Conservation (phyloP, 1,140 invertebrate species). For the Eubasilissa regina region DNA sequence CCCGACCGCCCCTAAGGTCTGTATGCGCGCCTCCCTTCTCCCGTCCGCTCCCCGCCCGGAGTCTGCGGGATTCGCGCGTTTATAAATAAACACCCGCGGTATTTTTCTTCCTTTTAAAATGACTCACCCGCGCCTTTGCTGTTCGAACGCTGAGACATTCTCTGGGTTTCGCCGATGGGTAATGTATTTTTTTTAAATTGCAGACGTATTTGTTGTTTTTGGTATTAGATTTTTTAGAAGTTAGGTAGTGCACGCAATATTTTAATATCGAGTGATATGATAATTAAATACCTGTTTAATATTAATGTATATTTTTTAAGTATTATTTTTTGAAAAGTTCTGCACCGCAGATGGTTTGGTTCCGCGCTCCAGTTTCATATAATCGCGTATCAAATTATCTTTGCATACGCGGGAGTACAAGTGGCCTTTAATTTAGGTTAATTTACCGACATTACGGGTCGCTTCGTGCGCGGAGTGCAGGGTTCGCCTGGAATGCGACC, state of each 20-base stretch:
- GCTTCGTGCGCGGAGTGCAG: constrained; percentile 33
- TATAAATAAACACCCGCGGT: constrained; percentile 24
- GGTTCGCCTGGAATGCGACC: constrained; percentile 48
- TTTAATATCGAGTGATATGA: too few relatives aligned
- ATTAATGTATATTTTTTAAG: too few relatives aligned
- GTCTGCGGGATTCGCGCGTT: constrained; percentile 16
- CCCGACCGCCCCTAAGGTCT: constrained; percentile 51
- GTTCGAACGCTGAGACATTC: constrained; percentile 20
- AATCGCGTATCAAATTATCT: constrained; percentile 28
- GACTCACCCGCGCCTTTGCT: constrained; percentile 41
- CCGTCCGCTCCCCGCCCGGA: constrained; percentile 14
- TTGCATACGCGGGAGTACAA: constrained; percentile 24
- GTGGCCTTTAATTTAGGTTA: constrained; percentile 49
- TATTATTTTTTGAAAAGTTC: neutral
- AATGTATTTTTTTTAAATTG: constrained; percentile 22
- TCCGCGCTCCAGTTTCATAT: neutral
- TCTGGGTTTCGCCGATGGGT: constrained; percentile 25
- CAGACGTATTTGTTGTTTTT: neutral
- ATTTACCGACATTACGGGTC: constrained; percentile 28
- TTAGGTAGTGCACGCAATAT: too few relatives aligned
- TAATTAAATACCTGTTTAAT: too few relatives aligned
- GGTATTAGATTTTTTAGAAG: too few relatives aligned
- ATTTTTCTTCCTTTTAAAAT: constrained; percentile 28
- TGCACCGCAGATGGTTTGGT: constrained; percentile 6
- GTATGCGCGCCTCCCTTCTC: constrained; percentile 40